Conservation (phyloP, 2,113 vertebrate genomes). For the Notarius quadriscutis region DNA sequence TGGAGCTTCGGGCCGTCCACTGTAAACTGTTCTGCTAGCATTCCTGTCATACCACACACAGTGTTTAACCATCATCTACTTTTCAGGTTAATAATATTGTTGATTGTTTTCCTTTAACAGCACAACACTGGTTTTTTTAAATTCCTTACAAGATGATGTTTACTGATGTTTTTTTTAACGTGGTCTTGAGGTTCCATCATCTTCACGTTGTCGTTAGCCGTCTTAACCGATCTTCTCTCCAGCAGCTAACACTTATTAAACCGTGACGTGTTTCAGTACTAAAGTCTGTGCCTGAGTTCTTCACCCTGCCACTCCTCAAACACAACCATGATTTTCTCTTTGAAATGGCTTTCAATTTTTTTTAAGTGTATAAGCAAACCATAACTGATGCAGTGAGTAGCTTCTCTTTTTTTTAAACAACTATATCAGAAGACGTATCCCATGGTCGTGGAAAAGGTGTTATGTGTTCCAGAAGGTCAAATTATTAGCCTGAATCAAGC, state of each 20-base stretch:
- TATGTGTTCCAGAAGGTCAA: no score
- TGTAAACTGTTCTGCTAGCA: conserved; percentile 84
- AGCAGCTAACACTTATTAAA: not conserved
- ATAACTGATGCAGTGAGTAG: no score
- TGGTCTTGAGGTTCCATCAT: not conserved
- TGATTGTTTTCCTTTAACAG: no score
- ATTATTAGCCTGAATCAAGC: no score
- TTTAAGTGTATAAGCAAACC: no score
- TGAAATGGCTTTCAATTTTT: no score
- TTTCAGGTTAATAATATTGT: not conserved
- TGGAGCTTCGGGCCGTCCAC: conserved; percentile 78
- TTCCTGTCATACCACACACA: conserved; percentile 72
- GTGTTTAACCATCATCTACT: not conserved
- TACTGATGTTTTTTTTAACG: no score
- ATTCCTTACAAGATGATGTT: no score
- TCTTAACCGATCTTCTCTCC: not conserved
- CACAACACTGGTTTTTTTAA: no score
- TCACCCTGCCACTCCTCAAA: not conserved
- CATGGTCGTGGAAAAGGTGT: no score
- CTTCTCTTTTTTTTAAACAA: no score
- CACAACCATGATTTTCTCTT: not conserved
- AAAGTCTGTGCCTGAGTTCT: not conserved
- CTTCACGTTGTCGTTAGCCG: not conserved
- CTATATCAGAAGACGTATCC: no score
- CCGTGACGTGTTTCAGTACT: not conserved